Conservation (phyloP, 1,140 invertebrate species). For the Eumeta japonica region DNA sequence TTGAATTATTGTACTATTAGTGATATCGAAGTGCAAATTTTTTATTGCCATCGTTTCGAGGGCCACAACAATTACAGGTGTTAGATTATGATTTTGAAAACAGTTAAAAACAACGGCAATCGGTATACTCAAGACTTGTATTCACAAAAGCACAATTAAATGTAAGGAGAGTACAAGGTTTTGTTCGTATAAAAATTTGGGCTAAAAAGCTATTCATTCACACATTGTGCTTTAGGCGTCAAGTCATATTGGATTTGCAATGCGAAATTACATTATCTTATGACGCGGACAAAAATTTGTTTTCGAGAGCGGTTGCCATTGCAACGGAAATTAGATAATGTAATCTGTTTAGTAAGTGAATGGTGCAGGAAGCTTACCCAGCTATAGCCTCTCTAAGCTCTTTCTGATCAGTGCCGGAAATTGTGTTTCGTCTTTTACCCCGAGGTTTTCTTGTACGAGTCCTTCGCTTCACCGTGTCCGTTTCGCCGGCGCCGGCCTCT, state of each 20-base stretch:
- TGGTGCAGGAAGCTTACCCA: slow-evolving; percentile 66
- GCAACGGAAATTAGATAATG: no score
- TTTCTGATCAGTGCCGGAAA: slow-evolving; percentile 84
- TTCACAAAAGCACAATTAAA: slow-evolving; percentile 53
- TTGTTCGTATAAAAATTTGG: no score
- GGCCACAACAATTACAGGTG: slow-evolving; percentile 19
- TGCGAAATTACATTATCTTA: no score
- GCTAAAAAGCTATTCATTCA: no score
- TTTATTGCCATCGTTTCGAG: slow-evolving; percentile 32
- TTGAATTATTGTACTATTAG: slow-evolving; percentile 45
- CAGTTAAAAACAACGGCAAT: slow-evolving; percentile 44
- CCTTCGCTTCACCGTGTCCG: slow-evolving; percentile 66
- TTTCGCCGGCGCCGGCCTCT: slow-evolving; percentile 52
- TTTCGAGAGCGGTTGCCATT: no score
- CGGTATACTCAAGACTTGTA: slow-evolving; percentile 43
- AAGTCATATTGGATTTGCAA: no score
- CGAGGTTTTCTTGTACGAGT: slow-evolving; percentile 72
- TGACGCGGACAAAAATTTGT: no score
- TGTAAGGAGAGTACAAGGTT: no score
- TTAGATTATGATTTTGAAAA: no score
- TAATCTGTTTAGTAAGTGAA: slow-evolving; percentile 31
- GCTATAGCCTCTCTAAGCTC: slow-evolving; percentile 78
- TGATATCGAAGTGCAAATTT: slow-evolving; percentile 45
- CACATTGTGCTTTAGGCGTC: no score
- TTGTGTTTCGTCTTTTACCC: slow-evolving; percentile 83